phyloP scores from a whole-genome alignment of 2,888 invertebrate genomes.

The Melanchra persicariae region DNA sequence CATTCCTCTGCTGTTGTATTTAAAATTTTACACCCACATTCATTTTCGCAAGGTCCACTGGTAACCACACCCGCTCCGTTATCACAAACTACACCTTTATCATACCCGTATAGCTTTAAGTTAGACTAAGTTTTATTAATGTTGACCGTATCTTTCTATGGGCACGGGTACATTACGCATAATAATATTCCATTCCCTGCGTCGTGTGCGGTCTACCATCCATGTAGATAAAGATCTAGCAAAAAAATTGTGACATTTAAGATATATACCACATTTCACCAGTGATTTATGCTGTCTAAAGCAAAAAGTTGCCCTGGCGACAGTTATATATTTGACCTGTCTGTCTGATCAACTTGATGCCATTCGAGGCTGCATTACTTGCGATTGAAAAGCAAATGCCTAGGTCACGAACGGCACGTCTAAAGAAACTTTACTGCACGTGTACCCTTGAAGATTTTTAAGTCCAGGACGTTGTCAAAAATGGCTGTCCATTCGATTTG shows the following conservation, averaged over 20 bases:
- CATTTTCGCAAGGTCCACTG: constrained; percentile 70
- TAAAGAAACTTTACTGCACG: constrained; percentile 69
- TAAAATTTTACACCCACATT: constrained; percentile 70
- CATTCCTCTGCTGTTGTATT: constrained; percentile 63
- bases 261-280: constrained; percentile 60
- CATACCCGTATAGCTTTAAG: constrained; percentile 62
- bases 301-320: constrained; percentile 56
- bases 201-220: constrained; percentile 73
- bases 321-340: constrained; percentile 56
- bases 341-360: constrained; percentile 67
- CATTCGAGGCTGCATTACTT: constrained; percentile 72
- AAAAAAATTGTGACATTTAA: constrained; percentile 60
- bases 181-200: constrained; percentile 62
- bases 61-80: constrained; percentile 70
- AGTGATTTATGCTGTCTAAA: constrained; percentile 57
- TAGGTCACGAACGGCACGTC: constrained; percentile 83
- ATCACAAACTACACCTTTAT: constrained; percentile 67
- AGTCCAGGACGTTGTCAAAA: constrained; percentile 83
- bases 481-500: constrained; percentile 72
- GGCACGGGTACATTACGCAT: constrained; percentile 52
- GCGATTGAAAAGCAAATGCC: constrained; percentile 78
- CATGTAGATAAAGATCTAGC: constrained; percentile 68
- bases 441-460: constrained; percentile 78
- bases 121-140: constrained; percentile 57
- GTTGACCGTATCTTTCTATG: constrained; percentile 56